A percentile compares a stretch with the other conserved stretches of the same genome.
These are phyloP conservation scores for Pangasius macronema DNA, from an alignment of 2,797 vertebrate species.

Conservation along the genomic window DNA sequence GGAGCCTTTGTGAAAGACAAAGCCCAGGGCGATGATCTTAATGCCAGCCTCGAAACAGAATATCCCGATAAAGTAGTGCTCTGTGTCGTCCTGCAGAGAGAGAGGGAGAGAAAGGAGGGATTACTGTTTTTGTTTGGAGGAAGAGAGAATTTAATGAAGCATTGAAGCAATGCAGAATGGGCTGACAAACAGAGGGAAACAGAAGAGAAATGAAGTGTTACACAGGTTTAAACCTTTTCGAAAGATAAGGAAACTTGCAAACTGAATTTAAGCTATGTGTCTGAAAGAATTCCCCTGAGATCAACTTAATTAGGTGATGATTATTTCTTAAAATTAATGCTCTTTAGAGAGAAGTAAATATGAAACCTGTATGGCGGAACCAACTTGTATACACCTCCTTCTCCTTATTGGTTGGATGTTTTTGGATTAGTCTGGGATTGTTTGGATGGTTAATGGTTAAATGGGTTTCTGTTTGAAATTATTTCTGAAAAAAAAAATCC, in stretches of 20 bases:
- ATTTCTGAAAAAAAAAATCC: not conserved
- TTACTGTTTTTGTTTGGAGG: slow-evolving; percentile 61
- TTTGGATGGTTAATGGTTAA: not conserved
- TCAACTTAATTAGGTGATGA: not conserved
- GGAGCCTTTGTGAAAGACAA: slow-evolving; percentile 87
- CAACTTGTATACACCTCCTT: not conserved
- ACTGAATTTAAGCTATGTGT: not conserved
- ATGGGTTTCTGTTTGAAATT: not conserved
- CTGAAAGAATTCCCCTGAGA: not conserved
- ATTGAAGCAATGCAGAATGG: slow-evolving; percentile 21
- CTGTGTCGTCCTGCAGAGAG: slow-evolving; percentile 82
- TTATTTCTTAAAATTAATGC: not conserved
- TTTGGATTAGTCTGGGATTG: not conserved
- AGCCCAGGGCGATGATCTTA: slow-evolving; percentile 87
- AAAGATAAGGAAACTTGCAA: not conserved
- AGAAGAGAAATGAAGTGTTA: not conserved
- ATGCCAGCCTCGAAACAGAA: slow-evolving; percentile 91
- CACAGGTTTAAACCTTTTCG: not conserved
- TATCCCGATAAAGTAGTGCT: slow-evolving; percentile 89
- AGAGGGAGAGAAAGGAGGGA: slow-evolving; percentile 56
- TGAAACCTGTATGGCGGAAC: not conserved
- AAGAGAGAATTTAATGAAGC: slow-evolving; percentile 68
- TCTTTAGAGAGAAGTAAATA: not conserved
- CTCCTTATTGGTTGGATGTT: not conserved
- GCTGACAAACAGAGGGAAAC: not conserved